Evolutionary conservation across 2,797 vertebrate species (phyloP).

Genomic region (Hydrolagus colliei): DNA sequence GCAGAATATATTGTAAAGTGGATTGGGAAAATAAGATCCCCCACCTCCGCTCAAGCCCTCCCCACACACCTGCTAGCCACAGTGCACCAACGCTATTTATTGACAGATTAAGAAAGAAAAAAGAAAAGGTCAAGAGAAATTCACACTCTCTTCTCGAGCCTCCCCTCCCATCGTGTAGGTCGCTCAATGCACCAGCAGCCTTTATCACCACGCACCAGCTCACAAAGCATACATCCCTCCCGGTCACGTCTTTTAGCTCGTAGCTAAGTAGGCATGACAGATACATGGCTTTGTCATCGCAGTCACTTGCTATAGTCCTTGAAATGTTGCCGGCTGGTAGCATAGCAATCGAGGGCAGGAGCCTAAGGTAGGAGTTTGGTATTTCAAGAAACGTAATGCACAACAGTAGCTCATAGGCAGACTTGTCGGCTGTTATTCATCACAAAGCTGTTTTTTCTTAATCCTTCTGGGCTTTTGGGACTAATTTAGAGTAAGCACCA

Average conservation of each 20-base stretch:
- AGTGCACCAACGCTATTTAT: neutral
- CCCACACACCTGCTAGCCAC: neutral
- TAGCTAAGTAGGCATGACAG: slow-evolving; percentile 46
- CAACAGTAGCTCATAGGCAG: slow-evolving; percentile 45
- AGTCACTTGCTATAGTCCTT: neutral
- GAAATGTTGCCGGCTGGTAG: slow-evolving; percentile 2
- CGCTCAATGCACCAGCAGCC: slow-evolving; percentile 17
- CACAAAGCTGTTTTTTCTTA: neutral
- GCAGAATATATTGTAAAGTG: no score
- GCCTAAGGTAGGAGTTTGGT: slow-evolving; percentile 22
- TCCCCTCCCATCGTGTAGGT: neutral
- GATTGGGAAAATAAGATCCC: no score
- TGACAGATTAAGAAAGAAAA: neutral
- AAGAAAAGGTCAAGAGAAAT: neutral
- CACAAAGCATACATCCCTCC: slow-evolving; percentile 38
- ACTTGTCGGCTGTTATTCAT: slow-evolving; percentile 39
- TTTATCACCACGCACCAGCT: slow-evolving; percentile 6
- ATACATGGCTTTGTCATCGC: slow-evolving; percentile 41
- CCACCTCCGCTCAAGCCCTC: neutral
- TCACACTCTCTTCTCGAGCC: neutral
- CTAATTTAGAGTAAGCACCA: neutral
- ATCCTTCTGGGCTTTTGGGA: neutral
- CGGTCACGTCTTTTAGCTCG: slow-evolving; percentile 44
- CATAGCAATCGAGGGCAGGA: slow-evolving; percentile 34
- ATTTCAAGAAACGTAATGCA: slow-evolving; percentile 25